Evolutionary conservation across 92 coral and sea anemone species (phyloP).

Genomic region (Bergia puertoricense): DNA sequence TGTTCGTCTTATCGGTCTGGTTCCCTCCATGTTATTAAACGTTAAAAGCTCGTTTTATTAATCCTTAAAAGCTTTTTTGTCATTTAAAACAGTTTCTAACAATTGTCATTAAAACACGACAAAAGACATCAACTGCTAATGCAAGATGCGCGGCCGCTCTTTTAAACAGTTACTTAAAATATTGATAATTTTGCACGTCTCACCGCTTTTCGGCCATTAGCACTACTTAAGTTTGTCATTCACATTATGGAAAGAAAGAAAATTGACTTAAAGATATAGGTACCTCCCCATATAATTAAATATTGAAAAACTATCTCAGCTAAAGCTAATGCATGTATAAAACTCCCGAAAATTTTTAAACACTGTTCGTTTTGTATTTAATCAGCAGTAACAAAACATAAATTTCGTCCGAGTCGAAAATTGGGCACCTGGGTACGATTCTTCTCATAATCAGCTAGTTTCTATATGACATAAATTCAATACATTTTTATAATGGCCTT

Average conservation of each 20-base stretch:
- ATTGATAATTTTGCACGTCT: constrained; percentile 12
- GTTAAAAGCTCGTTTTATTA: constrained; percentile 25
- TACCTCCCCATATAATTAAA: background rate
- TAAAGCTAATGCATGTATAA: constrained; percentile 4
- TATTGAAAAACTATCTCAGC: background rate
- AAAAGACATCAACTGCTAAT: background rate
- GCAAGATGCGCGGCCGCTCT: background rate
- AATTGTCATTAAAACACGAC: constrained; percentile 11
- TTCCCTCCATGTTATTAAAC: background rate
- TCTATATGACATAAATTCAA: constrained; percentile 31
- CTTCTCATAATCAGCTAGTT: constrained; percentile 28
- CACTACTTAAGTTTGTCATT: background rate
- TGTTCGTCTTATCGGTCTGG: constrained; percentile 24
- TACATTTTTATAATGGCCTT: constrained; percentile 43
- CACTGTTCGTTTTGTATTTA: background rate
- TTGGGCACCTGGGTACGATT: background rate
- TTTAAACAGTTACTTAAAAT: constrained; percentile 18
- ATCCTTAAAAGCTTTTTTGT: constrained; percentile 33
- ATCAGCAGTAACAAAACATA: background rate
- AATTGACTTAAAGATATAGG: background rate
- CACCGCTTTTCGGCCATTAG: background rate
- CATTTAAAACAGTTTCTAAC: constrained; percentile 10
- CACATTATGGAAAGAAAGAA: background rate
- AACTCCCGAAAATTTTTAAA: background rate
- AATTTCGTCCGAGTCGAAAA: background rate